Percentiles rank a stretch among this genome's conserved stretches.
phyloP scores from a whole-genome alignment of 2,113 vertebrate species.

The Neodon shergylaensis region DNA sequence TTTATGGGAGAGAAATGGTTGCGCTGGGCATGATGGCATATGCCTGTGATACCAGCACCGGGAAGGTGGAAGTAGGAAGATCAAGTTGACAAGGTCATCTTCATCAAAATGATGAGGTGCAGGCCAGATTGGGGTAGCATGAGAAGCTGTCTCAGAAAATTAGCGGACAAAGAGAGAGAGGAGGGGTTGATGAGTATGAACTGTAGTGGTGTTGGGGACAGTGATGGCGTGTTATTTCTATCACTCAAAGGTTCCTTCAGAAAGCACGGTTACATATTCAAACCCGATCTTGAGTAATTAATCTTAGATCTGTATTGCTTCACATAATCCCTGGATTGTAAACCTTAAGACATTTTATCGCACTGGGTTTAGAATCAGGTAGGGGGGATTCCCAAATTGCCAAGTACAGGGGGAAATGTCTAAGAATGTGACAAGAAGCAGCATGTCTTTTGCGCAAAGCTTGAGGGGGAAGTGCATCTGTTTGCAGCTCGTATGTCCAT shows the following conservation, averaged over 20 bases:
- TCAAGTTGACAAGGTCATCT: background rate
- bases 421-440: background rate
- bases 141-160: background rate
- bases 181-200: background rate
- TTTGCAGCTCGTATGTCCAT: slow-evolving; percentile 3
- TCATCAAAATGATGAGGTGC: background rate
- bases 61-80: background rate
- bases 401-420: background rate
- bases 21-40: background rate
- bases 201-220: fast-evolving
- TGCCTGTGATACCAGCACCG: background rate
- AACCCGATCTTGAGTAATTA: background rate
- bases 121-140: background rate
- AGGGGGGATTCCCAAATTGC: background rate
- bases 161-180: background rate
- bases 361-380: background rate
- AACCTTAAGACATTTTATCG: background rate
- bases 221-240: fast-evolving
- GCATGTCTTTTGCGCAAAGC: background rate
- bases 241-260: background rate
- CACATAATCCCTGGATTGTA: background rate
- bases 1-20: background rate
- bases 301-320: background rate
- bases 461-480: background rate
- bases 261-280: background rate